Base-by-base conservation (phyloP, 2,888 invertebrate species). In the Sturmia bella region DNA sequence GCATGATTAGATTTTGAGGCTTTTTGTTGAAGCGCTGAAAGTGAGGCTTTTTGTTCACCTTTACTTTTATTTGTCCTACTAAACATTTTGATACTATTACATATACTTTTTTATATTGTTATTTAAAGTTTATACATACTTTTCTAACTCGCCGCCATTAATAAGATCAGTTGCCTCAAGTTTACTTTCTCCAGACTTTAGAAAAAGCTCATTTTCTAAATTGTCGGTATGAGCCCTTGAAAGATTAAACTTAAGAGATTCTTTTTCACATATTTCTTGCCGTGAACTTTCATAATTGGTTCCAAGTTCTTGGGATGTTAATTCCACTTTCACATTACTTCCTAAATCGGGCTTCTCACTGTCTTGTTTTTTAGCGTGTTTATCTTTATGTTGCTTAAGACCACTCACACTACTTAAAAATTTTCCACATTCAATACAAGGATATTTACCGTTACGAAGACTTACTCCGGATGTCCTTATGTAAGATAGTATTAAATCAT, bases 371-470 rank as follows among this genome's bases (percentile, higher is more conserved):
- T 86, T 85, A 3, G 84, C 50, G 45, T 88, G 88, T 5, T 87
- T 85, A 45, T 84, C 86, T 32, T 83, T 72, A 50, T 88, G 88
- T 5, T 86, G 86, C 37, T 68, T 81, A 5, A 92, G 90, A 57
- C 91, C 91, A 75, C 92, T 92, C 43, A 91, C 87, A 73, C 91
- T 91, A 27, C 87, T 89, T 84, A 91, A 93, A 5, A 85, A 85
- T 88, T 93, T 93, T 15, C 89, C 87, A 85, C 93, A 93, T 61
- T 91, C 87, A 13, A 86, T 87, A 85, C 93, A 93, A 39, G 78
- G 74, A 64, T 80, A 79, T n/a, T 63, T 72, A 1, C 77, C 80
- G 17, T 69, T 84, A n/a, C 83, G 78, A 9, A 80, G 83, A 50
- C 83, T 84, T 6, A 77, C 63, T 6, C 81, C 72, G 15, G 79